A percentile compares a stretch with the other conserved stretches of the same genome.
phyloP scores from a whole-genome alignment of 2,797 vertebrate genomes.

The Notoglanidium macrostoma region DNA sequence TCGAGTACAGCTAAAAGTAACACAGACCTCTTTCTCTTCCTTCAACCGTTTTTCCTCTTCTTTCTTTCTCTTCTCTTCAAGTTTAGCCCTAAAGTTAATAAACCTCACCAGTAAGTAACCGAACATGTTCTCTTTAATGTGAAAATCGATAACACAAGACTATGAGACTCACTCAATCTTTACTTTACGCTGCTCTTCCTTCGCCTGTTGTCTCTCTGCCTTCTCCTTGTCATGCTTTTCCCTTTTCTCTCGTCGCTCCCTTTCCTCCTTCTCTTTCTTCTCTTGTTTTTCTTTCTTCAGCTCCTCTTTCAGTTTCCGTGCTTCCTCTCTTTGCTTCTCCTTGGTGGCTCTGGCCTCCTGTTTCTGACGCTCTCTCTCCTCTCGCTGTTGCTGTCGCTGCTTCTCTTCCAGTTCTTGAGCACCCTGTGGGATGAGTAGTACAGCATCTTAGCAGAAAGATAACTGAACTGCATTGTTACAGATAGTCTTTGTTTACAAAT shows the following conservation, averaged over 20 bases:
- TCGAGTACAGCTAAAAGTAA: no score
- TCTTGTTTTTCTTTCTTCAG: constrained; percentile 84
- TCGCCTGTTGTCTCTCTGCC: constrained; percentile 86
- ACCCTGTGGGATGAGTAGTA: constrained; percentile 52
- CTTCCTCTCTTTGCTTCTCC: constrained; percentile 86
- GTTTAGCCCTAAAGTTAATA: constrained; percentile 81
- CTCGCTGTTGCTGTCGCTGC: constrained; percentile 72
- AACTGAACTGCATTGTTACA: no score
- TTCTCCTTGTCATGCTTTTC: constrained; percentile 92
- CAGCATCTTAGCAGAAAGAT: background rate
- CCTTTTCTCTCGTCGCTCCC: constrained; percentile 87
- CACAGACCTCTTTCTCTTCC: constrained; percentile 89
- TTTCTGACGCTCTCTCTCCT: constrained; percentile 83
- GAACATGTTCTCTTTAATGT: background rate
- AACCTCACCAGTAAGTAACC: background rate
- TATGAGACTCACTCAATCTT: constrained; percentile 85
- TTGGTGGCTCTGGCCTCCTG: constrained; percentile 85
- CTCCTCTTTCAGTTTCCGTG: constrained; percentile 84
- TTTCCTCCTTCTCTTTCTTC: constrained; percentile 85
- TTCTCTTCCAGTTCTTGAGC: constrained; percentile 75
- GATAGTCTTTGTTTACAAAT: background rate
- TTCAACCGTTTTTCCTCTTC: constrained; percentile 93
- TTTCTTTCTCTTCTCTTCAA: constrained; percentile 95
- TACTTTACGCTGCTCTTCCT: constrained; percentile 90
- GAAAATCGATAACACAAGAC: background rate